A percentile compares a stretch with the other conserved stretches of the same genome.
phyloP scores from a whole-genome alignment of 2,797 vertebrate species.

The Esox masquinongy region DNA sequence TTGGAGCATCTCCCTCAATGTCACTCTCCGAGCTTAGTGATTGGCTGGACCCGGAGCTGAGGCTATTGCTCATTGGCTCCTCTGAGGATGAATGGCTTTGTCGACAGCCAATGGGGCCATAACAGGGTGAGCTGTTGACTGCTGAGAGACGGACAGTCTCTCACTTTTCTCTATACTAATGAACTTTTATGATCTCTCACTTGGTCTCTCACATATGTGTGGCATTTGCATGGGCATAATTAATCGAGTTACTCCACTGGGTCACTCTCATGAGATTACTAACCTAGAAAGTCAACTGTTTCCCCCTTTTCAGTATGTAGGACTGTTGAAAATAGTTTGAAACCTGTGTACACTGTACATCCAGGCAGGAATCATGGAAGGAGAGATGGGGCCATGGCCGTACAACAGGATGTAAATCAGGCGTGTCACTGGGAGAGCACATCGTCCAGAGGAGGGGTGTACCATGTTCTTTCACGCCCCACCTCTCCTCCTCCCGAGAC shows the following conservation, averaged over 20 bases:
- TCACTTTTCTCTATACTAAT: slow-evolving; percentile 47
- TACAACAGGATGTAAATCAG: slow-evolving; percentile 67
- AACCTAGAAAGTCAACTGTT: not conserved
- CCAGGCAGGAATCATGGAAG: not conserved
- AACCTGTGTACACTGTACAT: not conserved
- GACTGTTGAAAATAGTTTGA: not conserved
- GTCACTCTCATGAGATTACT: slow-evolving; percentile 11
- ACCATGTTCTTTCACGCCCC: not conserved
- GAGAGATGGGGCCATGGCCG: slow-evolving; percentile 40
- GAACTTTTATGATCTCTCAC: slow-evolving; percentile 51
- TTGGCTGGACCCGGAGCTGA: slow-evolving; percentile 56
- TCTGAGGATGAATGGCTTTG: slow-evolving; percentile 65
- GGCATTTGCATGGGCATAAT: not conserved
- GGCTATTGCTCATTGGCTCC: slow-evolving; percentile 65
- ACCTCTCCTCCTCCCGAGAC: not conserved
- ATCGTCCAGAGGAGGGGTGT: not conserved
- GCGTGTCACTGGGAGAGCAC: slow-evolving; percentile 10
- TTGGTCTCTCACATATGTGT: not conserved
- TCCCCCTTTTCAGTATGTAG: not conserved
- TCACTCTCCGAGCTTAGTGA: slow-evolving; percentile 53
- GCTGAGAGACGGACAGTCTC: slow-evolving; percentile 32
- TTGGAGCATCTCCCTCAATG: slow-evolving; percentile 67
- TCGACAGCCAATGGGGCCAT: slow-evolving; percentile 77
- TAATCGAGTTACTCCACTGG: not conserved
- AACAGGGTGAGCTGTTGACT: slow-evolving; percentile 66